These are phyloP conservation scores for Diplazon laetatorius DNA, from an alignment of 2,888 invertebrate species.

Conservation along the genomic window DNA sequence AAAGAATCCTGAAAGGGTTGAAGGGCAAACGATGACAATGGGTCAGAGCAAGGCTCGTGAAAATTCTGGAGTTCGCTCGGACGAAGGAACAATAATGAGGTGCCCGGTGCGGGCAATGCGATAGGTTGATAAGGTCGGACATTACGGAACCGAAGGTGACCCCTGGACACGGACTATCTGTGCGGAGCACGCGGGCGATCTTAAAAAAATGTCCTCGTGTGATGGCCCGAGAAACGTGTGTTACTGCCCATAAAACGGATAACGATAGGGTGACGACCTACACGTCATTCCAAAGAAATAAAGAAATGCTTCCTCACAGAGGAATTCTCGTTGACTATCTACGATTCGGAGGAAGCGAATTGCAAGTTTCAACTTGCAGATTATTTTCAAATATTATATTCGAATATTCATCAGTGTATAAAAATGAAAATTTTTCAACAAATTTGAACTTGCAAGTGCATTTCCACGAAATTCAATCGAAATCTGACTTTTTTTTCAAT, in stretches of 20 bases:
- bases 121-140: neutral
- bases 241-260: constrained; percentile 56
- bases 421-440: too few species aligned
- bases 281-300: constrained; percentile 28
- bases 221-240: constrained; percentile 45
- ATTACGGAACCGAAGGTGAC: neutral
- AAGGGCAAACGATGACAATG: too few species aligned
- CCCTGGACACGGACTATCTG: neutral
- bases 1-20: too few species aligned
- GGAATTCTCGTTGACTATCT: too few species aligned
- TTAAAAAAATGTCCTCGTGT: constrained; percentile 38
- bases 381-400: too few species aligned
- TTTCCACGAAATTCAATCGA: too few species aligned
- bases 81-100: constrained; percentile 1
- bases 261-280: constrained; percentile 56
- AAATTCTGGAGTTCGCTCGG: neutral
- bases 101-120: neutral
- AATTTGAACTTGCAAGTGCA: too few species aligned
- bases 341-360: too few species aligned
- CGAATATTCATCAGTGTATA: too few species aligned
- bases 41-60: neutral
- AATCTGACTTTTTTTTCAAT: too few species aligned
- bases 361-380: too few species aligned
- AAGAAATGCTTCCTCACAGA: too few species aligned
- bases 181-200: constrained; percentile 18